phyloP scores from a whole-genome alignment of 1,140 invertebrate genomes.

The Sweltsa coloradensis region DNA sequence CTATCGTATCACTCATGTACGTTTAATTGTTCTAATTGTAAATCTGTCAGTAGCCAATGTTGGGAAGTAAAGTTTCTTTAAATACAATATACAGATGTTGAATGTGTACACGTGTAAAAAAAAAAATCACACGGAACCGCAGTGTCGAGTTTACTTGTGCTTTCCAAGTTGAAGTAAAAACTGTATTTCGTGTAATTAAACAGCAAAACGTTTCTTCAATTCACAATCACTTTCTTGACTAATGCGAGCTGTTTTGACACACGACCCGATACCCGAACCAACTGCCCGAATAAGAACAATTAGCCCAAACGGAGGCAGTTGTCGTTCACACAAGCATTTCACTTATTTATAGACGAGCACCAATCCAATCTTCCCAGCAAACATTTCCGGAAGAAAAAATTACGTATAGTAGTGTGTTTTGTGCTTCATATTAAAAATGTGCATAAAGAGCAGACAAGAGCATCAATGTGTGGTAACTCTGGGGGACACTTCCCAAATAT shows the following conservation, averaged over 20 bases:
- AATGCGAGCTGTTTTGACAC: background rate
- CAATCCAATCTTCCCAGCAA: constrained; percentile 3
- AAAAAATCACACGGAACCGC: no score
- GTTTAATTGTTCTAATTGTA: background rate
- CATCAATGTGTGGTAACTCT: background rate
- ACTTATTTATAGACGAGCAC: constrained; percentile 1
- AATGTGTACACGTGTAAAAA: no score
- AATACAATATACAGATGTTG: no score
- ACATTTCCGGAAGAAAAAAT: constrained; percentile 8
- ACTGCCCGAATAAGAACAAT: constrained; percentile 4
- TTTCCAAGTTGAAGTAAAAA: no score
- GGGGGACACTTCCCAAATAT: background rate
- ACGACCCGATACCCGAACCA: background rate
- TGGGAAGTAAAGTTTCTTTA: no score
- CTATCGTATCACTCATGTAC: constrained; percentile 6
- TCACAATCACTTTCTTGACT: background rate
- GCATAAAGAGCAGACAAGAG: constrained; percentile 10
- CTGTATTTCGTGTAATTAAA: background rate
- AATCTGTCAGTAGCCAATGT: constrained; percentile 4
- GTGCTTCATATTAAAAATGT: constrained; percentile 5
- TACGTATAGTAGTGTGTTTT: constrained; percentile 9
- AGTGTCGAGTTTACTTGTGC: no score
- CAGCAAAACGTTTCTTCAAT: background rate
- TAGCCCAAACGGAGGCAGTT: constrained; percentile 4
- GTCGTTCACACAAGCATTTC: background rate